Percentiles rank a stretch among this genome's conserved stretches.
phyloP scores from a whole-genome alignment of 2,797 vertebrate genomes.

The Lepidocolaptes lacrymiger region DNA sequence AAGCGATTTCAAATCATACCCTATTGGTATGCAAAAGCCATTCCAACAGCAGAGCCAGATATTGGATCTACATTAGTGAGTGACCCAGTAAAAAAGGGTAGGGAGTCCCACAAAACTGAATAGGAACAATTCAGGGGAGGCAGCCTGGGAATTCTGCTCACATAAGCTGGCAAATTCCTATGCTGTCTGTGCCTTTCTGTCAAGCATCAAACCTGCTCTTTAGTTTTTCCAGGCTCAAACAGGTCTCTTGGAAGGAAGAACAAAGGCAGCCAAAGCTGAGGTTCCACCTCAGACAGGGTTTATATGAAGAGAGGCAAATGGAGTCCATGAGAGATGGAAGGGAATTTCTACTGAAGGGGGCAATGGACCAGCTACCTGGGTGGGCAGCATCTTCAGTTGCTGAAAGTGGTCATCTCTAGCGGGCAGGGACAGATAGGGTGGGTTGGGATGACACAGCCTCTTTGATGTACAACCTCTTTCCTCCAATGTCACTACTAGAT shows the following conservation, averaged over 20 bases:
- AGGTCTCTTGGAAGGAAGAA: background rate
- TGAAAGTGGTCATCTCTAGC: background rate
- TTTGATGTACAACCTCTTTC: background rate
- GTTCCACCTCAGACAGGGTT: background rate
- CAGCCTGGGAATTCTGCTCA: background rate
- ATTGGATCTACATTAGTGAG: background rate
- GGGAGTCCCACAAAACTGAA: background rate
- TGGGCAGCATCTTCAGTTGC: background rate
- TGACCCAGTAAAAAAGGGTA: background rate
- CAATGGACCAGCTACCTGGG: rapidly evolving
- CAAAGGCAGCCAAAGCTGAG: background rate
- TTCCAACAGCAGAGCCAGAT: background rate
- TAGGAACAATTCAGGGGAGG: background rate
- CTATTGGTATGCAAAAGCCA: background rate
- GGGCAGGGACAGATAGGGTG: background rate
- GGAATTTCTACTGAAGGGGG: background rate
- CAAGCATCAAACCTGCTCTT: background rate
- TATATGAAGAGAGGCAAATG: background rate
- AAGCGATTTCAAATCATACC: background rate
- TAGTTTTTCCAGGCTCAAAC: background rate
- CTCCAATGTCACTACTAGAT: background rate
- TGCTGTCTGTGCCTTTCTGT: background rate
- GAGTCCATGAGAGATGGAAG: rapidly evolving
- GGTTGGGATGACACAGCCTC: background rate
- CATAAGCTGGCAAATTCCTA: background rate